A percentile compares a stretch with the other conserved stretches of the same genome.
Evolutionary conservation across 2,797 vertebrate genomes (phyloP).

Genomic region (Tragopan temminckii): DNA sequence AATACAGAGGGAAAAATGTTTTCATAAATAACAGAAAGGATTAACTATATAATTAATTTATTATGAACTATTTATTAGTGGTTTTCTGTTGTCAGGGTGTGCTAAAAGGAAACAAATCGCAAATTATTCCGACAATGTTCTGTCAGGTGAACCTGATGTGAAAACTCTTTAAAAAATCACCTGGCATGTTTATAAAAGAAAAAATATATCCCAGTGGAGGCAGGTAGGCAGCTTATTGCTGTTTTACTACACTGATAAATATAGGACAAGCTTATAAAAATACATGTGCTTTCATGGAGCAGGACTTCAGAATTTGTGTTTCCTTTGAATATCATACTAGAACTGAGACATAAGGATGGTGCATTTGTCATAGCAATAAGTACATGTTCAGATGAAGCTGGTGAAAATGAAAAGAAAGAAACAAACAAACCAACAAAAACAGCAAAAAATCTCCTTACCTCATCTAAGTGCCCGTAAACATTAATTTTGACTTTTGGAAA

Average conservation of each 20-base stretch:
- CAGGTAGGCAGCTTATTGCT: constrained; percentile 4
- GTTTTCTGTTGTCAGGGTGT: constrained; percentile 18
- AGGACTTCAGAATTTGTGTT: background rate
- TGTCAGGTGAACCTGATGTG: constrained; percentile 38
- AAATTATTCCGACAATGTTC: constrained; percentile 23
- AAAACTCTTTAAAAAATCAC: constrained; percentile 62
- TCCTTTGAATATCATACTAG: background rate
- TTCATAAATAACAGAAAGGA: constrained; percentile 19
- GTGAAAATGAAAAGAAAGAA: background rate
- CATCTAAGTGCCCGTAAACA: background rate
- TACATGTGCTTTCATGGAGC: background rate
- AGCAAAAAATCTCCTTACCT: background rate
- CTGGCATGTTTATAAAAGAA: constrained; percentile 27
- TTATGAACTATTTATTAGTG: constrained; percentile 50
- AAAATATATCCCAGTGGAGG: background rate
- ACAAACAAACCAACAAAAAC: background rate
- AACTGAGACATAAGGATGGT: background rate
- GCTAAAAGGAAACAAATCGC: constrained; percentile 40
- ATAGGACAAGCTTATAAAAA: background rate
- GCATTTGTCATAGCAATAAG: background rate
- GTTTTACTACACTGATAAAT: constrained; percentile 30
- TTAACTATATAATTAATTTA: constrained; percentile 36
- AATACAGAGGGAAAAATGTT: background rate
- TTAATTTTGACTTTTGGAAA: background rate
- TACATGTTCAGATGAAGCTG: background rate